Percentiles rank a stretch among this genome's conserved stretches.
phyloP scores from a whole-genome alignment of 1,140 invertebrate species.

The Dreissena rostriformis region DNA sequence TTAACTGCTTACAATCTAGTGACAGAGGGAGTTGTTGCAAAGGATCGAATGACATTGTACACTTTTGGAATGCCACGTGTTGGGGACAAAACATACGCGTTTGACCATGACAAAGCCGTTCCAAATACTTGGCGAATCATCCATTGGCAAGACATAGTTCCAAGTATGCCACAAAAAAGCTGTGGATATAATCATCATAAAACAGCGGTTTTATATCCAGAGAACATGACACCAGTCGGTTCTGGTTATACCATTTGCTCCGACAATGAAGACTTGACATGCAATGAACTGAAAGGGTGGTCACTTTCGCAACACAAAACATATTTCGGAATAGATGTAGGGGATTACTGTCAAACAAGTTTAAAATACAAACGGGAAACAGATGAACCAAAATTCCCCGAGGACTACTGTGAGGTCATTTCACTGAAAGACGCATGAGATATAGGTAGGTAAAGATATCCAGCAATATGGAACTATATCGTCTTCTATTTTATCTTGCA shows the following conservation, averaged over 20 bases:
- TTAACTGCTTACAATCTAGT: slow-evolving; percentile 4
- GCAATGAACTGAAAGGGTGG: not conserved
- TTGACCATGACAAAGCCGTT: slow-evolving; percentile 24
- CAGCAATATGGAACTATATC: no score
- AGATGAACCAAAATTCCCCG: not conserved
- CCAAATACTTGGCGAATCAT: slow-evolving; percentile 35
- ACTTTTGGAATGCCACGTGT: slow-evolving; percentile 49
- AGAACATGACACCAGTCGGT: not conserved
- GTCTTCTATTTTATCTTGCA: no score
- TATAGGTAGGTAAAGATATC: not conserved
- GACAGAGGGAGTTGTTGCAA: slow-evolving; percentile 8
- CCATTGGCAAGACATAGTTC: slow-evolving; percentile 9
- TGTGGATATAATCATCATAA: slow-evolving; percentile 37
- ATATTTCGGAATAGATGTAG: not conserved
- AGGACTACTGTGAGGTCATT: not conserved
- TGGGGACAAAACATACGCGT: slow-evolving; percentile 32
- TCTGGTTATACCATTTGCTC: slow-evolving; percentile 13
- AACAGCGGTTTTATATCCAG: slow-evolving; percentile 13
- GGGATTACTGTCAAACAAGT: not conserved
- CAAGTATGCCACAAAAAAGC: slow-evolving; percentile 1
- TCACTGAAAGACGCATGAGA: not conserved
- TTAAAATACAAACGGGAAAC: not conserved
- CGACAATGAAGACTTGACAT: slow-evolving; percentile 27
- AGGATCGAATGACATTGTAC: not conserved
- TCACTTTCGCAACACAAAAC: not conserved